A percentile compares a stretch with the other conserved stretches of the same genome.
Conservation (phyloP, 2,113 vertebrate genomes). For the Psephotus haematonotus region DNA sequence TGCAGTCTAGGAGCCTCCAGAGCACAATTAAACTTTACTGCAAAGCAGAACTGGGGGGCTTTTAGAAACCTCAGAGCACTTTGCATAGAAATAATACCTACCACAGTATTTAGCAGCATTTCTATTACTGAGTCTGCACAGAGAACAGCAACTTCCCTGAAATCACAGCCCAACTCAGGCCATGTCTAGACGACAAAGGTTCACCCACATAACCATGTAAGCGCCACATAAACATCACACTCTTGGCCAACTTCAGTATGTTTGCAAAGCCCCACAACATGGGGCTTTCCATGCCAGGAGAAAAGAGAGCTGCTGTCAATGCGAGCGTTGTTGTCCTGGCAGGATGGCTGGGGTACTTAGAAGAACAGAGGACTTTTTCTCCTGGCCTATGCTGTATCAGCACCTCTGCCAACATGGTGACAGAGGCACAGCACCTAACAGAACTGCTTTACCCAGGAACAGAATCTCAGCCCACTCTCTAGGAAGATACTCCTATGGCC, state of each 20-base stretch:
- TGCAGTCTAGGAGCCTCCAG: neutral
- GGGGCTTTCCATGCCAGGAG: neutral
- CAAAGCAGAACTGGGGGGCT: neutral
- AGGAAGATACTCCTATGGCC: neutral
- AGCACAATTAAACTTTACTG: neutral
- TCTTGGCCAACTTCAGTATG: neutral
- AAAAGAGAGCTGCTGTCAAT: neutral
- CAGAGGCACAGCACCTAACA: neutral
- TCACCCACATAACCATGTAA: neutral
- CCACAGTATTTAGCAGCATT: neutral
- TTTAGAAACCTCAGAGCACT: conserved; percentile 4
- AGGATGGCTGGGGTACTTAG: neutral
- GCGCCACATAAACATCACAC: neutral
- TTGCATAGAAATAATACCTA: neutral
- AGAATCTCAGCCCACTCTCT: neutral
- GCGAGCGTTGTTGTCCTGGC: neutral
- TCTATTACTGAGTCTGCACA: neutral
- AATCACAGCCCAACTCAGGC: neutral
- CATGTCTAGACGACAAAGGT: neutral
- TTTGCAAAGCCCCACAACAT: neutral
- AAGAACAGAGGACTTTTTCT: neutral
- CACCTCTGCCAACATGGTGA: neutral
- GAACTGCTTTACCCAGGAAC: neutral
- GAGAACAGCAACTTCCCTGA: neutral
- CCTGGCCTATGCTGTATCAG: neutral